phyloP scores from a whole-genome alignment of 2,797 vertebrate species.

The Parauchenoglanis punctatus region DNA sequence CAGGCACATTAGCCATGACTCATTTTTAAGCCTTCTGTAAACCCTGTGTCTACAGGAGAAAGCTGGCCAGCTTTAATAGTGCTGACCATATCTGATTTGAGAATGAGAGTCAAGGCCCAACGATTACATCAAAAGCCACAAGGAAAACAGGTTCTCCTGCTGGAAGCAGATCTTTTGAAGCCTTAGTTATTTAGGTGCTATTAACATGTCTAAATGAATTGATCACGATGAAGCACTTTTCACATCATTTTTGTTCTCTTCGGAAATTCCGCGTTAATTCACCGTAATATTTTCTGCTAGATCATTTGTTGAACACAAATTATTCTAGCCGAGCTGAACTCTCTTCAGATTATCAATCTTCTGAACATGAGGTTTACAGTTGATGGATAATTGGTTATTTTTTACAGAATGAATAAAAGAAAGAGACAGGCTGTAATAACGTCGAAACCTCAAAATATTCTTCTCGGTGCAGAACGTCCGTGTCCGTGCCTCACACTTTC shows the following conservation, averaged over 20 bases:
- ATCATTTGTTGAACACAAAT: not conserved
- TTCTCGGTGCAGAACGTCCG: not conserved
- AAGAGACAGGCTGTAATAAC: not conserved
- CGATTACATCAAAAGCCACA: not conserved
- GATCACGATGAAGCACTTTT: not conserved
- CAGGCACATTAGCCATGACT: not conserved
- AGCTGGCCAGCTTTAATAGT: not conserved
- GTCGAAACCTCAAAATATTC: not conserved
- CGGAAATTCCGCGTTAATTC: not conserved
- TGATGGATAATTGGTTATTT: not conserved
- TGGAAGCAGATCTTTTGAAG: constrained; percentile 11
- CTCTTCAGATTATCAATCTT: not conserved
- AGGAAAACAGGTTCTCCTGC: not conserved
- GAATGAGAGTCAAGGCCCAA: not conserved
- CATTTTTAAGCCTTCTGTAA: not conserved
- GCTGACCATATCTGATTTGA: constrained; percentile 1
- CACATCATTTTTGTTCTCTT: not conserved
- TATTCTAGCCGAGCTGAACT: not conserved
- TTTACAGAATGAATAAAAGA: not conserved
- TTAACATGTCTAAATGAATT: not conserved
- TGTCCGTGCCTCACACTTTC: not conserved
- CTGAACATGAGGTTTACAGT: no score
- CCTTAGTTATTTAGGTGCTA: not conserved
- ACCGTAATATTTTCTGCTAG: not conserved
- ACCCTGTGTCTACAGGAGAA: not conserved